Evolutionary conservation across 2,888 invertebrate species (phyloP).

Genomic region (Latheticus oryzae): DNA sequence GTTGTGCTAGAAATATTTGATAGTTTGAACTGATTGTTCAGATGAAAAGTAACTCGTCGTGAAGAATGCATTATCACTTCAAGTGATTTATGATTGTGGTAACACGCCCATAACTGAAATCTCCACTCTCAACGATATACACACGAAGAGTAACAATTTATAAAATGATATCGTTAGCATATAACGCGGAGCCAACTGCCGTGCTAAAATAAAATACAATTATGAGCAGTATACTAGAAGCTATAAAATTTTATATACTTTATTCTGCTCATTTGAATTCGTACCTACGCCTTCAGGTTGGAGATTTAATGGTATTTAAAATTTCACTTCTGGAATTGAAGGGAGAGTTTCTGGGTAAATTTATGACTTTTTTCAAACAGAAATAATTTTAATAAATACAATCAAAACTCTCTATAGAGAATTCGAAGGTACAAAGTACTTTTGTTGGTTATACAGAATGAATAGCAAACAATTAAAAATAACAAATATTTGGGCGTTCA

Average conservation of each 20-base stretch:
- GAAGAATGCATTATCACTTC: conserved; percentile 44
- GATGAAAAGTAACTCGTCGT: conserved; percentile 36
- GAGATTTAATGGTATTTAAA: too few species aligned
- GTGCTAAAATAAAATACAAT: conserved; percentile 39
- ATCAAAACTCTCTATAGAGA: too few species aligned
- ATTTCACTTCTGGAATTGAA: too few species aligned
- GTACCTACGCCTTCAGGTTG: too few species aligned
- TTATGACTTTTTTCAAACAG: too few species aligned
- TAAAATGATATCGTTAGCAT: conserved; percentile 39
- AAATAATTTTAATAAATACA: too few species aligned
- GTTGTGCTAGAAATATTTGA: conserved; percentile 28
- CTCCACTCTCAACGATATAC: conserved; percentile 39
- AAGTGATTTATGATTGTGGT: conserved; percentile 42
- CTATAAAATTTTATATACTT: conserved; percentile 36
- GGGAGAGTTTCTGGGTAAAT: too few species aligned
- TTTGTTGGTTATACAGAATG: too few species aligned
- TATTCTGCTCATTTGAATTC: background rate
- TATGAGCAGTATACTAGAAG: conserved; percentile 31
- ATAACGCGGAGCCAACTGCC: conserved; percentile 32
- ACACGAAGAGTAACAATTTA: conserved; percentile 41
- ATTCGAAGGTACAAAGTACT: too few species aligned
- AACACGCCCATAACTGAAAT: conserved; percentile 43
- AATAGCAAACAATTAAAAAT: too few species aligned
- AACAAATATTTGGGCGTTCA: too few species aligned
- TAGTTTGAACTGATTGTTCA: conserved; percentile 36